Percentiles rank a stretch among this genome's conserved stretches.
These are phyloP conservation scores for Ascaphus truei DNA, from an alignment of 2,113 vertebrate genomes.

Conservation along the genomic window DNA sequence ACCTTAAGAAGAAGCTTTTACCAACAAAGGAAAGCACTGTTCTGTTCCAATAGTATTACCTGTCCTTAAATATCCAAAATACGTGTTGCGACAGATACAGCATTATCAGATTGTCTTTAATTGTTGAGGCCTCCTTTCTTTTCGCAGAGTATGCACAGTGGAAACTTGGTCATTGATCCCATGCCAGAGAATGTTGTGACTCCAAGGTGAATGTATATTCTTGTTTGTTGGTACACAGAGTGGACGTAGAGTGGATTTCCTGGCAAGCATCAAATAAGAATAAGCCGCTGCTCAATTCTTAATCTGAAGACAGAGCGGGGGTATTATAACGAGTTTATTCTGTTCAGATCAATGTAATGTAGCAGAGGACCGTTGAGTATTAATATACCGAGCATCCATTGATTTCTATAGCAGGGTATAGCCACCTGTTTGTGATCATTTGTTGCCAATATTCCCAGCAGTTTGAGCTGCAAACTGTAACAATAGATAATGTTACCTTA, in stretches of 20 bases:
- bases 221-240: neutral
- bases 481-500: too few relatives aligned
- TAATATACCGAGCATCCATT: too few relatives aligned
- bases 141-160: neutral
- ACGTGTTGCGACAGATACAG: neutral
- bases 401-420: too few relatives aligned
- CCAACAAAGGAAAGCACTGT: neutral
- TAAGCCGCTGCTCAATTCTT: neutral
- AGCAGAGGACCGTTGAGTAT: too few relatives aligned
- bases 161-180: neutral
- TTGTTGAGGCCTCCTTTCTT: neutral
- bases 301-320: neutral
- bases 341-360: neutral
- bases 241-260: neutral
- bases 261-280: neutral
- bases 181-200: neutral
- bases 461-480: too few relatives aligned
- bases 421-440: too few relatives aligned
- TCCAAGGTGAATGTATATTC: neutral
- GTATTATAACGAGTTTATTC: neutral
- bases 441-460: too few relatives aligned
- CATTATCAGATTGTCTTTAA: neutral
- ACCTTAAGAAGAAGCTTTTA: neutral
- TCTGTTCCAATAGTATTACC: neutral
- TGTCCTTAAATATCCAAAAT: neutral